Conservation (phyloP, 2,888 invertebrate species). For the Caenorhabditis angaria region DNA sequence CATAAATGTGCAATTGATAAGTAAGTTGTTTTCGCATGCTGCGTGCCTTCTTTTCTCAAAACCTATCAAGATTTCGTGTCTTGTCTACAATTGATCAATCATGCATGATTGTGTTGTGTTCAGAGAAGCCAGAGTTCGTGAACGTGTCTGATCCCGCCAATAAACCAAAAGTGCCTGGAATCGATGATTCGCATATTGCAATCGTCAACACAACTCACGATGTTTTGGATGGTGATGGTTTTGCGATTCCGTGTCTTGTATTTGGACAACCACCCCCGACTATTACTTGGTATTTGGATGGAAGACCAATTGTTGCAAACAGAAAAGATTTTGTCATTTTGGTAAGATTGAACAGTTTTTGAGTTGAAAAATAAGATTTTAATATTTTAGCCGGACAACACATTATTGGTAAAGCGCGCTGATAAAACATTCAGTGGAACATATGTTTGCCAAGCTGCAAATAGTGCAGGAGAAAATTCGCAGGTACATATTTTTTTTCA, state of each 20-base stretch:
- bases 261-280: conserved; percentile 73
- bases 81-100: conserved; percentile 5
- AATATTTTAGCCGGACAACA: conserved; percentile 60
- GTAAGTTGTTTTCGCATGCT: conserved; percentile 71
- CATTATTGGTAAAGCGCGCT: conserved; percentile 59
- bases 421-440: conserved; percentile 72
- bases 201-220: conserved; percentile 33
- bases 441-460: conserved; percentile 78
- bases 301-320: conserved; percentile 60
- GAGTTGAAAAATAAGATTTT: background rate
- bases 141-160: conserved; percentile 18
- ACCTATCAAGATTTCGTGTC: conserved; percentile 1
- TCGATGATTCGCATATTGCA: conserved; percentile 30
- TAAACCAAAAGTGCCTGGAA: conserved; percentile 30
- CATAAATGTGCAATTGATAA: conserved; percentile 74
- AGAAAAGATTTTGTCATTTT: conserved; percentile 55
- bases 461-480: conserved; percentile 77
- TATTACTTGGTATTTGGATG: conserved; percentile 74
- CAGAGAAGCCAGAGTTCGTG: conserved; percentile 64
- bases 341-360: conserved; percentile 39
- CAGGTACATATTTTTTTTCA: conserved; percentile 18
- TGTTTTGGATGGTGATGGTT: conserved; percentile 37
- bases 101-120: conserved; percentile 50
- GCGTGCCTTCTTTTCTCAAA: conserved; percentile 34
- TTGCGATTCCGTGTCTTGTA: conserved; percentile 41